Evolutionary conservation across 2,113 vertebrate species (phyloP), one percentile per base, ranked within the genome.

Genomic region (Mirza zaza): DNA sequence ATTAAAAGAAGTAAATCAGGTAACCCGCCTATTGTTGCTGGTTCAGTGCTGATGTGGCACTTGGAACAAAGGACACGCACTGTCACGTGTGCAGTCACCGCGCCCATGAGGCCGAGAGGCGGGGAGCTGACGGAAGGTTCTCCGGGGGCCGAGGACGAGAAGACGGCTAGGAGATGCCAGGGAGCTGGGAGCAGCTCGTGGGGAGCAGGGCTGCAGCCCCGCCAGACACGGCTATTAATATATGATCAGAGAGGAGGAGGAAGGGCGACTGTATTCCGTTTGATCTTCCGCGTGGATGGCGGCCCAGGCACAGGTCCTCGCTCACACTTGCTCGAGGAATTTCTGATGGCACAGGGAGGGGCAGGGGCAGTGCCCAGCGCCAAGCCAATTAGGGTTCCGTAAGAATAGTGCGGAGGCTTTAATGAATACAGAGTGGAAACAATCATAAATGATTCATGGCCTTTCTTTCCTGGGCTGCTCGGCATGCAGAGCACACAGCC

Each of bases 371-470:
- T 29, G 36, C 77, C 14, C 27, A 23, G 96, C 45, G 79, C 94
- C 95, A 86, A 92, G 82, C 90, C 97, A 98, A 97, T 97, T 98
- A 98, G 97, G 76, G 94, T 27, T 23, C n/a, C 2, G 94, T 93
- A 94, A 96, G 92, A 97, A 95, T 23, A 96, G 95, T 55, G 97
- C 94, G 73, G 97, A 97, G 97, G 91, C 96, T 94, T 96, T 94
- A 98, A 97, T 8, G 79, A 98, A 97, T 91, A 95, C 73, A 88
- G 90, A 96, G 95, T 1, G 86, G 97, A 95, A 98, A 95, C 4
- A 9, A 77, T 87, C 97, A 97, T 97, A 96, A 98, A 98, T 98
- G 97, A 98, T 97, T 97, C 98, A 98, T 92, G 50, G 76, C 91
- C 96, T 96, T 71, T 84, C 97, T 96, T 93, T 79, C 77, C 8